These are phyloP conservation scores for Arrhopalites spinosus DNA, from an alignment of 2,888 invertebrate genomes.

Conservation along the genomic window DNA sequence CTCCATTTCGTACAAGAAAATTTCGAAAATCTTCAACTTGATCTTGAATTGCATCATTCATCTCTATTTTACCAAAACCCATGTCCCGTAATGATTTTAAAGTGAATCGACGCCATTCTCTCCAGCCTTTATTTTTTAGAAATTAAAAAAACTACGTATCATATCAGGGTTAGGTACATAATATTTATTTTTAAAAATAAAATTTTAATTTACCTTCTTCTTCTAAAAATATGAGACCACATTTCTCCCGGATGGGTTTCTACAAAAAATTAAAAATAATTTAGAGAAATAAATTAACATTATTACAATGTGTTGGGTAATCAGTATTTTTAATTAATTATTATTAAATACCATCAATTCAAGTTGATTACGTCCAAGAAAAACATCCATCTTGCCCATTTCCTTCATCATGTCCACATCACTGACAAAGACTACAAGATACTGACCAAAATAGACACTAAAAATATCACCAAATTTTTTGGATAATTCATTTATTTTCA, in stretches of 20 bases:
- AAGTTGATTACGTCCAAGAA: constrained; percentile 49
- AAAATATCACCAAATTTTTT: constrained; percentile 51
- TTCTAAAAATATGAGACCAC: constrained; percentile 49
- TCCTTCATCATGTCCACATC: constrained; percentile 50
- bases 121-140: constrained; percentile 51
- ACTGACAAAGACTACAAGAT: constrained; percentile 49
- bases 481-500: constrained; percentile 46
- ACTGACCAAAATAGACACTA: constrained; percentile 45
- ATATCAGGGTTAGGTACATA: no score
- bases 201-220: no score
- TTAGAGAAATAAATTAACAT: no score
- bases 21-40: constrained; percentile 41
- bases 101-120: constrained; percentile 47
- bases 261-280: background rate
- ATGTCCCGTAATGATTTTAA: constrained; percentile 47
- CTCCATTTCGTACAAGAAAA: constrained; percentile 34
- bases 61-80: constrained; percentile 52
- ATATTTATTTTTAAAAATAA: no score
- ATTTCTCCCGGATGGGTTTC: constrained; percentile 37
- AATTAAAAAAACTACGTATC: no score
- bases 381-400: constrained; percentile 45
- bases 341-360: constrained; percentile 39
- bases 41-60: constrained; percentile 50
- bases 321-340: constrained; percentile 10
- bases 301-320: background rate